Conservation (phyloP, 92 coral and sea anemone species). For the Heteractis magnifica region DNA sequence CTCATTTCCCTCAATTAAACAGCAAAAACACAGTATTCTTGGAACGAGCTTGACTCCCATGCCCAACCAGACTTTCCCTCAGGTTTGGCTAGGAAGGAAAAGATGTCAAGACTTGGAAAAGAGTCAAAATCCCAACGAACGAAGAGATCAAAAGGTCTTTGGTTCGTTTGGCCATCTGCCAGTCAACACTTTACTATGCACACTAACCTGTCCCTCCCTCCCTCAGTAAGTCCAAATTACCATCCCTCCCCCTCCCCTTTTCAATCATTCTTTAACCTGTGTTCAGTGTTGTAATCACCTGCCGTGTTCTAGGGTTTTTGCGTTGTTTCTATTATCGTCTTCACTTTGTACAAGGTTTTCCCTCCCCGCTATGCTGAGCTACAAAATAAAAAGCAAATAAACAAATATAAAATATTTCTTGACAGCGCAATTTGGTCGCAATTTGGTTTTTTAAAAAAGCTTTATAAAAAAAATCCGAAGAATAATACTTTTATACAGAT, state of each 20-base stretch:
- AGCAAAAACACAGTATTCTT: background rate
- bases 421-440: too few relatives aligned
- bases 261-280: too few relatives aligned
- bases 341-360: too few relatives aligned
- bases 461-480: too few relatives aligned
- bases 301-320: too few relatives aligned
- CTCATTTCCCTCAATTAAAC: background rate
- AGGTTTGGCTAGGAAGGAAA: slow-evolving; percentile 27
- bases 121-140: slow-evolving; percentile 68
- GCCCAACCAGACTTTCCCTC: slow-evolving; percentile 18
- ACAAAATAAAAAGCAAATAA: too few relatives aligned
- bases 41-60: background rate
- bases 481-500: too few relatives aligned
- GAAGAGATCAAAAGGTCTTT: slow-evolving; percentile 39
- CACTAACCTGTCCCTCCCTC: background rate
- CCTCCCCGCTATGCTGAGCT: too few relatives aligned
- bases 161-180: slow-evolving; percentile 60
- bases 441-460: too few relatives aligned
- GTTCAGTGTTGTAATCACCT: too few relatives aligned
- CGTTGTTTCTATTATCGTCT: too few relatives aligned
- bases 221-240: background rate
- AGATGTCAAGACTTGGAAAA: slow-evolving; percentile 55
- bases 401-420: too few relatives aligned
- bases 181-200: slow-evolving; percentile 6
- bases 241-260: background rate